Conservation (phyloP, 1,140 invertebrate genomes). For the Mactra quadrangularis region DNA sequence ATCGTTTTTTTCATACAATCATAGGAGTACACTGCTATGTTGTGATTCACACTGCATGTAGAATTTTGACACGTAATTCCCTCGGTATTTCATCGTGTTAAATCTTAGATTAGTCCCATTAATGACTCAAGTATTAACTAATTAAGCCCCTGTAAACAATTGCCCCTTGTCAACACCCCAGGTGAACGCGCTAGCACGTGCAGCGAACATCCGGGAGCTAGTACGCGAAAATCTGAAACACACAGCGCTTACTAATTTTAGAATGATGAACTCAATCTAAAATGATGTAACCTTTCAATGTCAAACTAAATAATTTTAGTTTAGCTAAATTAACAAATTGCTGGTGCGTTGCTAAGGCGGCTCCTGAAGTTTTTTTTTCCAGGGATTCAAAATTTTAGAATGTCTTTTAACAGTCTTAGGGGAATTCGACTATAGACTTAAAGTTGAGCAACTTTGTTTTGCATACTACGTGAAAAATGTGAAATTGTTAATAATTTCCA, state of each 20-base stretch:
- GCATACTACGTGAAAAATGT: too few relatives aligned
- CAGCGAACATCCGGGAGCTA: slow-evolving; percentile 43
- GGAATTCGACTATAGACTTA: too few relatives aligned
- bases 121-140: slow-evolving; percentile 43
- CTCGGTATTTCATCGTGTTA: slow-evolving; percentile 7
- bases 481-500: too few relatives aligned
- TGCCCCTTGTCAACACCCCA: slow-evolving; percentile 56
- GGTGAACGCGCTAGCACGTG: slow-evolving; percentile 37
- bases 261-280: neutral
- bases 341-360: too few relatives aligned
- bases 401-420: too few relatives aligned
- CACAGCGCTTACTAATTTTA: neutral
- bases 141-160: slow-evolving; percentile 37
- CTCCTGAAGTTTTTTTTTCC: too few relatives aligned
- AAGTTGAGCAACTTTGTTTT: too few relatives aligned
- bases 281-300: neutral
- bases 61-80: slow-evolving; percentile 34
- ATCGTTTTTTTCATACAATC: too few relatives aligned
- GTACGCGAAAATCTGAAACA: neutral
- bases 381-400: too few relatives aligned
- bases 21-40: too few relatives aligned
- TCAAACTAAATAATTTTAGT: neutral
- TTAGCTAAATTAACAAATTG: too few relatives aligned
- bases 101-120: slow-evolving; percentile 45
- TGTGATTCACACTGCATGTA: slow-evolving; percentile 5